These are phyloP conservation scores for Ramphastos sulfuratus DNA, from an alignment of 2,113 vertebrate species.

Conservation along the genomic window DNA sequence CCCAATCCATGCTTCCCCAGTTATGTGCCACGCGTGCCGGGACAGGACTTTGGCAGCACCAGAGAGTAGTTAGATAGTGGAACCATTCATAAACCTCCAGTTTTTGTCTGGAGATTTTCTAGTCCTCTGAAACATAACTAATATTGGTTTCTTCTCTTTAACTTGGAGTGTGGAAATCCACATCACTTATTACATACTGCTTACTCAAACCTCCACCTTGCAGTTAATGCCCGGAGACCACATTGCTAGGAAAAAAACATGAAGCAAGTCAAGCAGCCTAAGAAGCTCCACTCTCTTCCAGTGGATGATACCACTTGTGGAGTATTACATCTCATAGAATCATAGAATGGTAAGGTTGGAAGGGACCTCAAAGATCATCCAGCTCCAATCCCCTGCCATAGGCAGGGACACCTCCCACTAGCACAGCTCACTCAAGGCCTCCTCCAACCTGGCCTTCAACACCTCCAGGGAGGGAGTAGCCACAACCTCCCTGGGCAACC, in stretches of 20 bases:
- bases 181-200: background rate
- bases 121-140: background rate
- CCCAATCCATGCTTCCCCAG: background rate
- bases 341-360: too few relatives aligned
- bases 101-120: background rate
- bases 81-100: background rate
- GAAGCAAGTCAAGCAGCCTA: background rate
- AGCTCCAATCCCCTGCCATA: too few relatives aligned
- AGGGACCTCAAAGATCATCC: too few relatives aligned
- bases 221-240: background rate
- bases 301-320: background rate
- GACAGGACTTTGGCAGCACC: background rate
- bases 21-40: background rate
- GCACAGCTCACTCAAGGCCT: too few relatives aligned
- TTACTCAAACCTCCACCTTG: background rate
- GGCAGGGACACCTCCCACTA: too few relatives aligned
- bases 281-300: background rate
- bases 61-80: background rate
- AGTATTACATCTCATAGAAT: background rate
- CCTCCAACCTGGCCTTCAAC: too few relatives aligned
- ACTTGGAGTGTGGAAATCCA: background rate
- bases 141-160: background rate
- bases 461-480: too few relatives aligned
- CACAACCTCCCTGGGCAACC: too few relatives aligned
- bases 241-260: background rate